Base-by-base conservation (phyloP, 2,113 vertebrate species). In the Alethe diademata region DNA sequence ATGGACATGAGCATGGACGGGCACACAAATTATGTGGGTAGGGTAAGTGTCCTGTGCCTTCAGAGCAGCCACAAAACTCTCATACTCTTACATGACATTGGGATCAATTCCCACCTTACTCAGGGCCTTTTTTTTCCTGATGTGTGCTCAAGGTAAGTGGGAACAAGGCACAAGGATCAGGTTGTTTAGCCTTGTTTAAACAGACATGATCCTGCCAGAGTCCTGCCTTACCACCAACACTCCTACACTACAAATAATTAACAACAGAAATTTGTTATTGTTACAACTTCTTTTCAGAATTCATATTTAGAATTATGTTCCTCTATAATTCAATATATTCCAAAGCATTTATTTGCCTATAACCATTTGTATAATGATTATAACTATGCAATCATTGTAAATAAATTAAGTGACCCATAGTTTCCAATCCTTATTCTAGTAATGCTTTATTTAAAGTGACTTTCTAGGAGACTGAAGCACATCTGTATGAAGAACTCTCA, bases 1-100 rank as follows among this genome's bases (percentile, higher is more conserved):
- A 28, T 0, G 1, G 56, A 71, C 0, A 4, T 22, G 14, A 70
- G 25, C 4, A 2, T 19, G 38, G 57, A 42, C 54, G 36, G 24
- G 23, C 12, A 61, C 12, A 28, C 1, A 5, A 83, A 56, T 31
- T 5, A 71, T 25, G 5, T 36, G 40, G 17, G 8, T 74, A 17
- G 45, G 40, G 48, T 18, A 43, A 18, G 24, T 2, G 3, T 76
- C 70, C 42, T 76, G 36, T 48, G 54, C 13, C 45, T 88, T 92
- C n/a, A 82, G 72, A 90, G 58, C 20, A 96, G 18, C 4, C 54
- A 88, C 4, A 14, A 75, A 72, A 35, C 29, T 38, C 33, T 43
- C 14, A 42, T 38, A 40, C 4, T 67, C 40, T 47, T 58, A 51
- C 18, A 56, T 6, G 23, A 28, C 19, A 24, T 56, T 0, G 0